Evolutionary conservation across 2,797 vertebrate species (phyloP).

Genomic region (Luscinia luscinia): DNA sequence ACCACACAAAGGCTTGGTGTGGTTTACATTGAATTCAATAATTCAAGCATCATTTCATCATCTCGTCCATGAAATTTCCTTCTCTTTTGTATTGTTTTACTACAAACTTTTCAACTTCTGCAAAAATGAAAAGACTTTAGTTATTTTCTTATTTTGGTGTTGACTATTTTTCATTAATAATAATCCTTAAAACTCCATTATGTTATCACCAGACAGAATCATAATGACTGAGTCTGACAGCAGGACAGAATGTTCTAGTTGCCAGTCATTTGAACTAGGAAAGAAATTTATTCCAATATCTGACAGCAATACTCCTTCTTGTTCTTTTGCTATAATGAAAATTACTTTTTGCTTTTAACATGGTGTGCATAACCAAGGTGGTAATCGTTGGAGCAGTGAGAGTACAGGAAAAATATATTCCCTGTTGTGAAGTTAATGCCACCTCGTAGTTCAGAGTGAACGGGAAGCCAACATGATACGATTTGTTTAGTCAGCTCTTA

Average conservation of each 20-base stretch:
- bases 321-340: neutral
- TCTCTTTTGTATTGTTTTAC: neutral
- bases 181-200: neutral
- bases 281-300: neutral
- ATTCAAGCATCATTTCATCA: neutral
- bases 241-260: neutral
- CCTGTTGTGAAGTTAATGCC: neutral
- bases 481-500: neutral
- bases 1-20: neutral
- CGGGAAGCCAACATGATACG: neutral
- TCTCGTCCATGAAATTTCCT: neutral
- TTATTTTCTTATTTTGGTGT: neutral
- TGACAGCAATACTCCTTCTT: neutral
- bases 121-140: accelerated
- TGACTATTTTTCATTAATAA: neutral
- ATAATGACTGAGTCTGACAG: neutral
- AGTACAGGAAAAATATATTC: neutral
- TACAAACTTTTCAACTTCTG: neutral
- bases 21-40: neutral
- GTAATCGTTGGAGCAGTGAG: neutral
- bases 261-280: neutral
- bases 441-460: neutral
- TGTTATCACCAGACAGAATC: neutral
- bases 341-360: neutral
- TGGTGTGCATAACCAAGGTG: neutral